Conservation (phyloP, 2,888 invertebrate species). For the Busseola fusca region DNA sequence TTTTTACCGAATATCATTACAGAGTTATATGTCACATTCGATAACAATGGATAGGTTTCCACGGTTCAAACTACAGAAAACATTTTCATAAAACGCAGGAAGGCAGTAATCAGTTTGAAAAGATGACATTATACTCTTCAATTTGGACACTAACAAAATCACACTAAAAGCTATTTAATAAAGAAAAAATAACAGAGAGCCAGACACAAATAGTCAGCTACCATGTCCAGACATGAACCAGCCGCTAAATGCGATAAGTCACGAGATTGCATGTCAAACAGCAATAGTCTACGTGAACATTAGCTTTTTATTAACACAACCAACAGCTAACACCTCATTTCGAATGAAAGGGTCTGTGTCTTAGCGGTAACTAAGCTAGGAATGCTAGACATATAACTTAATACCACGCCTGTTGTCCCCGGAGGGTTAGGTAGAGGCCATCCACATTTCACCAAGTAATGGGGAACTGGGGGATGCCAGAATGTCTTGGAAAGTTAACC, state of each 20-base stretch:
- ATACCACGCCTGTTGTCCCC: neutral
- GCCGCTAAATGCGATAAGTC: constrained; percentile 58
- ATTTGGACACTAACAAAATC: neutral
- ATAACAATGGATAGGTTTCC: neutral
- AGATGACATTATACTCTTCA: neutral
- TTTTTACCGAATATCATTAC: too few species aligned
- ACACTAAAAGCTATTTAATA: neutral
- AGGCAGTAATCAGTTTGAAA: neutral
- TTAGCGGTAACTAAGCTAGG: constrained; percentile 10
- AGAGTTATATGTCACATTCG: neutral
- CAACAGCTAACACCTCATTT: constrained; percentile 35
- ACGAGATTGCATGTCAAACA: constrained; percentile 70
- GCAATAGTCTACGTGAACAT: constrained; percentile 59
- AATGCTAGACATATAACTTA: neutral
- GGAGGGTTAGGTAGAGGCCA: neutral
- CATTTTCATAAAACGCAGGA: neutral
- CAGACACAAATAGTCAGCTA: constrained; percentile 10
- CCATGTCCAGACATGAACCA: constrained; percentile 5
- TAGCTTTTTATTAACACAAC: constrained; percentile 59
- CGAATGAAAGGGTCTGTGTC: neutral
- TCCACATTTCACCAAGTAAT: neutral
- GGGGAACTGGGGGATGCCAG: too few species aligned
- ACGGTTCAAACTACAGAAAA: neutral
- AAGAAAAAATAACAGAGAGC: neutral
- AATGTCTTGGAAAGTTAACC: neutral